These are phyloP conservation scores for Alauda arvensis DNA, from an alignment of 2,797 vertebrate species.

Conservation along the genomic window DNA sequence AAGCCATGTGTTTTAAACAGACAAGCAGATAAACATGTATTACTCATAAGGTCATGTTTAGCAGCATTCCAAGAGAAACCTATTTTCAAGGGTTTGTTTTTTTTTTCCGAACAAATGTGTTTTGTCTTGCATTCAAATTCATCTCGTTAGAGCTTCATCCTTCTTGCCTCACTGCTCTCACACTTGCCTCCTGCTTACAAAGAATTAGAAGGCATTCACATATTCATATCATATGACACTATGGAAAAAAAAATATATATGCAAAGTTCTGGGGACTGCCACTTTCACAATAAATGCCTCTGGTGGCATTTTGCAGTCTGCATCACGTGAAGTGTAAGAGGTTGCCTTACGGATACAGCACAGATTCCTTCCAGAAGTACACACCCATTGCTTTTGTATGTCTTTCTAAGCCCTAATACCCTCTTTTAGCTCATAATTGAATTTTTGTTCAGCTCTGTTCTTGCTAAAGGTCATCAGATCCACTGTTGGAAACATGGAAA, in stretches of 20 bases:
- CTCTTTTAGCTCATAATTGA: constrained; percentile 2
- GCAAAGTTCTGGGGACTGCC: neutral
- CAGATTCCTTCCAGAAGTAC: constrained; percentile 28
- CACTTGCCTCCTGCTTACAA: neutral
- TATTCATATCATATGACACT: neutral
- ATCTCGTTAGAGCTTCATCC: constrained; percentile 4
- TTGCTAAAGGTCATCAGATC: constrained; percentile 20
- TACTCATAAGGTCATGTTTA: constrained; percentile 41
- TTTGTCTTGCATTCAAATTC: constrained; percentile 49
- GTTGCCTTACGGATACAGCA: neutral
- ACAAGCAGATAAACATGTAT: constrained; percentile 6
- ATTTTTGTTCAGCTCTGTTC: constrained; percentile 24
- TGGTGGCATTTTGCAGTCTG: neutral
- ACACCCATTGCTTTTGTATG: neutral
- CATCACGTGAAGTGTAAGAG: neutral
- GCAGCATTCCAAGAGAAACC: constrained; percentile 49
- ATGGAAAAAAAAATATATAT: neutral
- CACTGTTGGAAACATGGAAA: neutral
- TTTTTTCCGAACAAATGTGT: constrained; percentile 11
- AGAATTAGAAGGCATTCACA: neutral
- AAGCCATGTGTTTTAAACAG: neutral
- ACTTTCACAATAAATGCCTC: constrained; percentile 21
- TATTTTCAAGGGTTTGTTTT: neutral
- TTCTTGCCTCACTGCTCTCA: neutral
- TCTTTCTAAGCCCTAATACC: constrained; percentile 13